Evolutionary conservation across 1,140 invertebrate genomes (phyloP).

Genomic region (Drosophila pseudoobscura): DNA sequence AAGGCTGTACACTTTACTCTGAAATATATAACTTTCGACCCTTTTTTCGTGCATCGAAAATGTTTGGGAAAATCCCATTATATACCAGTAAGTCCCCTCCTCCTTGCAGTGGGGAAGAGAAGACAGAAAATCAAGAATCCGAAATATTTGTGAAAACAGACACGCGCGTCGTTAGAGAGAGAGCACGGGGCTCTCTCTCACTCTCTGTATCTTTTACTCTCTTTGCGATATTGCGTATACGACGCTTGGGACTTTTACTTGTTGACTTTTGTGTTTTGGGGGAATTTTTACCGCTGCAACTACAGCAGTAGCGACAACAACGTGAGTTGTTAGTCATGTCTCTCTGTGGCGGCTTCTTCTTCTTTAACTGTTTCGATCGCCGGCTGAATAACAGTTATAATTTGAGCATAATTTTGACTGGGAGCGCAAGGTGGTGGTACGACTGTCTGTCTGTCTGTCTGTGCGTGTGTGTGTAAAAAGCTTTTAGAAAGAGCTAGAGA

Average conservation of each 20-base stretch:
- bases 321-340: constrained; percentile 58
- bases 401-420: constrained; percentile 65
- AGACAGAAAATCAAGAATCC: constrained; percentile 15
- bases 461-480: constrained; percentile 39
- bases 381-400: constrained; percentile 78
- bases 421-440: constrained; percentile 39
- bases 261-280: constrained; percentile 24
- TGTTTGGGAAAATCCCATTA: too few relatives aligned
- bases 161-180: background rate
- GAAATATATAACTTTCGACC: too few relatives aligned
- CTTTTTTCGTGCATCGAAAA: too few relatives aligned
- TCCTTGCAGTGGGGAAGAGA: background rate
- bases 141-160: constrained; percentile 1
- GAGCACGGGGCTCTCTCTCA: background rate
- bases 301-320: constrained; percentile 9
- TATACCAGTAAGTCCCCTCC: too few relatives aligned
- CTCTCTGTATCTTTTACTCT: background rate
- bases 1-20: too few relatives aligned
- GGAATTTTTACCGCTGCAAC: constrained; percentile 11
- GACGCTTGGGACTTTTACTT: constrained; percentile 53
- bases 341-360: constrained; percentile 5
- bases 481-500: constrained; percentile 33
- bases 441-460: background rate
- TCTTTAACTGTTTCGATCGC: constrained; percentile 72
- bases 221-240: constrained; percentile 48